Evolutionary conservation across 2,797 vertebrate genomes (phyloP).

Genomic region (Pseudochirops corinnae): DNA sequence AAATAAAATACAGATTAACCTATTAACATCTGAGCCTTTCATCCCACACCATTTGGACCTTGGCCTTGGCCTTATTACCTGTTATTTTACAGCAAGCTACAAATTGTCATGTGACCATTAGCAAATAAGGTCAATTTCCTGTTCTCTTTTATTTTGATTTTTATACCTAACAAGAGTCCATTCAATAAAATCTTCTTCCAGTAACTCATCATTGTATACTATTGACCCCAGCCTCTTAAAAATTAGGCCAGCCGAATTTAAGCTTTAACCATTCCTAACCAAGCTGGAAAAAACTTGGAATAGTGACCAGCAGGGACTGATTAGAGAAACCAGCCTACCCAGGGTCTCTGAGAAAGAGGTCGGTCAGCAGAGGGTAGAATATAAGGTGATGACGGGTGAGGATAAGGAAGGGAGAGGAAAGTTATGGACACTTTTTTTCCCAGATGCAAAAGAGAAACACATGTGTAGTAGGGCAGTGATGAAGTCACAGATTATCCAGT

Average conservation of each 20-base stretch:
- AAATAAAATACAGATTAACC: background rate
- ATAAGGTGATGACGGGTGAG: background rate
- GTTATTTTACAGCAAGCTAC: background rate
- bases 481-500: background rate
- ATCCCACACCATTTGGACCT: background rate
- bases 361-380: background rate
- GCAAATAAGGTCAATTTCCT: background rate
- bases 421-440: background rate
- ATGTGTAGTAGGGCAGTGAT: background rate
- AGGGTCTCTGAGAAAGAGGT: background rate
- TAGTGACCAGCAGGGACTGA: background rate
- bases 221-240: background rate
- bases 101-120: background rate
- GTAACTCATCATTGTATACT: background rate
- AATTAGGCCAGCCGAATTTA: background rate
- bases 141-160: background rate
- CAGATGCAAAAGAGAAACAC: background rate
- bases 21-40: background rate
- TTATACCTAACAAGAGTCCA: background rate
- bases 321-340: background rate
- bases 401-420: no score
- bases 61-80: background rate
- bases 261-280: background rate
- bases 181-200: background rate
- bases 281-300: background rate